phyloP scores from a whole-genome alignment of 1,140 invertebrate genomes.

The Papilio dardanus region DNA sequence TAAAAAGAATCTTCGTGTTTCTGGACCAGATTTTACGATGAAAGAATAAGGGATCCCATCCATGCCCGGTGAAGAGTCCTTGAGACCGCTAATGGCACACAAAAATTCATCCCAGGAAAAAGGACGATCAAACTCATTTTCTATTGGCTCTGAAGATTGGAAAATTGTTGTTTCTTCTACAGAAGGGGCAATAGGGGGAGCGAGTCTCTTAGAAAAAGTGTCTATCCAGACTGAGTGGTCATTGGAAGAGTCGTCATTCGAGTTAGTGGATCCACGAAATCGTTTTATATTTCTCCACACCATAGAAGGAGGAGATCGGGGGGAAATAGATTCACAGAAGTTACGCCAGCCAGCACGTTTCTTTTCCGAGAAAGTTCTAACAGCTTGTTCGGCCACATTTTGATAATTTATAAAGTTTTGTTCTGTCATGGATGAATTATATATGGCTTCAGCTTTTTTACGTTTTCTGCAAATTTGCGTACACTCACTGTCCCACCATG shows the following conservation, averaged over 20 bases:
- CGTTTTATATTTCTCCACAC: too few relatives aligned
- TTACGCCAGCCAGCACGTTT: background rate
- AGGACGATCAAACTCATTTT: background rate
- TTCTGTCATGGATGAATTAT: background rate
- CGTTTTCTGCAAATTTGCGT: background rate
- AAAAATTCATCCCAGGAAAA: conserved; percentile 12
- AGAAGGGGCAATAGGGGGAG: conserved; percentile 11
- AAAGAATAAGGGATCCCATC: background rate
- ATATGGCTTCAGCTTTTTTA: background rate
- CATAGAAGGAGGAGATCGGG: background rate
- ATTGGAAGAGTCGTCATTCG: background rate
- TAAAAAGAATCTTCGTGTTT: background rate
- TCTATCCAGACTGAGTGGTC: background rate
- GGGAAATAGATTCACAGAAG: background rate
- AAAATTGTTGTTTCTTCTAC: background rate
- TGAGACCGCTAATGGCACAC: background rate
- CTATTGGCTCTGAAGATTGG: background rate
- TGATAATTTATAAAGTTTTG: too few relatives aligned
- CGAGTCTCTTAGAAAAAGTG: background rate
- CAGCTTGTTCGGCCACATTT: too few relatives aligned
- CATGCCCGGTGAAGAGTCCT: background rate
- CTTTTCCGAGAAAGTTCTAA: background rate
- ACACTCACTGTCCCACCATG: conserved; percentile 8
- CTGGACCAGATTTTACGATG: background rate
- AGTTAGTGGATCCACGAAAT: background rate